Evolutionary conservation across 2,888 invertebrate genomes (phyloP), one percentile per base, ranked within the genome.

Genomic region (Eilema caniola): DNA sequence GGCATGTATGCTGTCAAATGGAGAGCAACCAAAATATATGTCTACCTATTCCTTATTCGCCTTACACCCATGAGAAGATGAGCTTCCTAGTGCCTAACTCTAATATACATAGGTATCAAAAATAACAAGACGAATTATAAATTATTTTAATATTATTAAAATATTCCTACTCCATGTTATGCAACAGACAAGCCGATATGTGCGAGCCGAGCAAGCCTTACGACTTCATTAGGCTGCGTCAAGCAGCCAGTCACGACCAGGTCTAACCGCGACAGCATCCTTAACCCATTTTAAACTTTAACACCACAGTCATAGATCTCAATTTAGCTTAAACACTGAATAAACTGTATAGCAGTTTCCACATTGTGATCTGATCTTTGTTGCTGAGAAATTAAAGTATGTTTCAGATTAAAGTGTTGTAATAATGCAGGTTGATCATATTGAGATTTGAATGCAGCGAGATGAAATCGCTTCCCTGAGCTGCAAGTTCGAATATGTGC

Each of bases 211-310:
- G 69, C 75, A 69, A 67, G 78, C 84, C 89, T 89, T 92, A 93
- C 92, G 91, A 90, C 93, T 93, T 92, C 92, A 93, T 92, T 93
- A 93, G 91, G 82, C 79, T 86, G 88, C 88, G 89, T 90, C 90
- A 91, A 91, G 83, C 88, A 88, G 70, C 85, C 86, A 85, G 92
- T 93, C 93, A 93, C 93, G 93, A 93, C 79, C 85, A 72, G 81
- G 72, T 82, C 79, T 79, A 77, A 80, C 79, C 76, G 72, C 78
- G 70, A 72, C 73, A 77, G 72, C 66, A 75, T 68, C 73, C 63
- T 57, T 47, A 33, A 4, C 3, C 37, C 1, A 62, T 67, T 72
- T 31, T 28, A 47, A 59, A 80, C 80, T 71, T 47, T 73, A 77
- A 0, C 0, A 0, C 0, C 2, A 0, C 0, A 8, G 7, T 0